phyloP scores from a whole-genome alignment of 2,113 vertebrate genomes.

The Otus sunia region DNA sequence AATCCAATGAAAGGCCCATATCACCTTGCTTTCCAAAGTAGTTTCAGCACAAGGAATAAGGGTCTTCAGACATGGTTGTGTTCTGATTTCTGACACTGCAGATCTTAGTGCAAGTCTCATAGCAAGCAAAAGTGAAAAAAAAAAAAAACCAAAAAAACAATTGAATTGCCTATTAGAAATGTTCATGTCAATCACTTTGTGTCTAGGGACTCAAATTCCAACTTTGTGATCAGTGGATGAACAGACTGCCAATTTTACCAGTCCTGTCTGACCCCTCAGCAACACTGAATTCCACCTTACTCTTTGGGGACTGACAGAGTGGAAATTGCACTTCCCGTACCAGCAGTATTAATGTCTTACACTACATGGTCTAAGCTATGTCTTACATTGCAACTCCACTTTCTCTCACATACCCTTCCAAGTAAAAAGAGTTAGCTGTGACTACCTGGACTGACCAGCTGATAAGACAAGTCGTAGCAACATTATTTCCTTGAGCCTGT shows the following conservation, averaged over 20 bases:
- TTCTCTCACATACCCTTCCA: neutral
- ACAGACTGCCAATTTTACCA: neutral
- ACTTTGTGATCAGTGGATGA: neutral
- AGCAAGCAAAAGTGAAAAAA: neutral
- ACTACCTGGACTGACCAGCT: neutral
- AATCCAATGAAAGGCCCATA: neutral
- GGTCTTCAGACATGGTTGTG: neutral
- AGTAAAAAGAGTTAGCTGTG: neutral
- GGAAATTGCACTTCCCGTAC: neutral
- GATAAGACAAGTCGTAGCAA: neutral
- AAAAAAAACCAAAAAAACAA: neutral
- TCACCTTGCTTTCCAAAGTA: neutral
- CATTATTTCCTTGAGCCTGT: fast-evolving
- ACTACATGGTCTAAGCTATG: neutral
- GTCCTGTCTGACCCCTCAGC: neutral
- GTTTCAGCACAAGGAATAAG: neutral
- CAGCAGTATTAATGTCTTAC: neutral
- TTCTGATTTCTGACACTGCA: neutral
- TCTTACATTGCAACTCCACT: neutral
- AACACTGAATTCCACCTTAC: neutral
- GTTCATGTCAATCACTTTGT: neutral
- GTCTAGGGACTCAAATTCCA: neutral
- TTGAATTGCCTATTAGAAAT: neutral
- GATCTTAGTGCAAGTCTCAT: neutral
- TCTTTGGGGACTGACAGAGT: neutral